phyloP scores from a whole-genome alignment of 2,888 invertebrate genomes.

The Metopia argyrocephala region DNA sequence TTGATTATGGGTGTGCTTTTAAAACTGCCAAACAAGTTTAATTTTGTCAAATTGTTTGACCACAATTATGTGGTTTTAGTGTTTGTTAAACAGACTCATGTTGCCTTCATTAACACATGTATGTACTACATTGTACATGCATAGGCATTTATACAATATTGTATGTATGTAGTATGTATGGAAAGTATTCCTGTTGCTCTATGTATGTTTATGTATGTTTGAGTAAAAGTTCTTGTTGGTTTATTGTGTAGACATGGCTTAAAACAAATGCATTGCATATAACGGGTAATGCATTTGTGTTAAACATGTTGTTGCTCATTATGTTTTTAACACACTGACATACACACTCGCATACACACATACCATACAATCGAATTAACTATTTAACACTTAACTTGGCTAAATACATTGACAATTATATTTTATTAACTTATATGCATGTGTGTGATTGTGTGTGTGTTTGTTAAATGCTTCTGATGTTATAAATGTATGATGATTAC shows the following conservation, averaged over 20 bases:
- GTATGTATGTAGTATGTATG: no score
- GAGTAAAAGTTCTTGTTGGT: constrained; percentile 44
- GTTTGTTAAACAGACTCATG: constrained; percentile 57
- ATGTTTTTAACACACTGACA: constrained; percentile 58
- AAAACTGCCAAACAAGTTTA: constrained; percentile 1
- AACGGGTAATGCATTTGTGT: constrained; percentile 68
- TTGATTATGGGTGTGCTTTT: constrained; percentile 46
- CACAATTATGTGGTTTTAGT: constrained; percentile 63
- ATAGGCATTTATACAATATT: background rate
- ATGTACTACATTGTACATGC: background rate
- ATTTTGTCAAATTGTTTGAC: constrained; percentile 62
- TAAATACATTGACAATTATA: constrained; percentile 29
- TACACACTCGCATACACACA: constrained; percentile 35
- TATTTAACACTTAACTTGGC: constrained; percentile 59
- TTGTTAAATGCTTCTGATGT: background rate
- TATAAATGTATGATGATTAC: constrained; percentile 44
- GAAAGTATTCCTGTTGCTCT: background rate
- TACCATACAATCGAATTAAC: constrained; percentile 11
- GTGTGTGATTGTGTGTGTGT: background rate
- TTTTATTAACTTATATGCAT: constrained; percentile 3
- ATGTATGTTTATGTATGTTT: background rate
- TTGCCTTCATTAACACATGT: constrained; percentile 4
- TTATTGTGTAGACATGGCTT: constrained; percentile 65
- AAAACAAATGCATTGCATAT: constrained; percentile 64
- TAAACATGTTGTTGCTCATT: constrained; percentile 69